Conservation (phyloP, 2,888 invertebrate genomes). For the Diarsia brunnea region DNA sequence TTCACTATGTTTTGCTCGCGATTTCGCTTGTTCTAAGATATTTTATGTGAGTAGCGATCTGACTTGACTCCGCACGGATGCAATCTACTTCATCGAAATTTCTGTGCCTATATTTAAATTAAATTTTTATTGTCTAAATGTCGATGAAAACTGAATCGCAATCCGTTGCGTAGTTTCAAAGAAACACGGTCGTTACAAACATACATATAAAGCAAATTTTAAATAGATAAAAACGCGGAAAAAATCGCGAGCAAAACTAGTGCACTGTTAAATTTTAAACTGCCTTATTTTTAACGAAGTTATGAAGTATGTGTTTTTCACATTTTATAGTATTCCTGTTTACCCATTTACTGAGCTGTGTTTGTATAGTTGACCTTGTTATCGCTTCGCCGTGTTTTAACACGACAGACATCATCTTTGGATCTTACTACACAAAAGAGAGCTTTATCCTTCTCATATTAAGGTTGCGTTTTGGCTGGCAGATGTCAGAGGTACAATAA, state of each 20-base stretch:
- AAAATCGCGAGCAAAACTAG: slow-evolving; percentile 8
- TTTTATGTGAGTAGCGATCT: not conserved
- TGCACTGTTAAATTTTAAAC: slow-evolving; percentile 27
- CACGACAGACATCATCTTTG: too few species aligned
- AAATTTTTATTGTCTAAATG: not conserved
- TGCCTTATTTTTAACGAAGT: slow-evolving; percentile 46
- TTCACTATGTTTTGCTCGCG: slow-evolving; percentile 9
- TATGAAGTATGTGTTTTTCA: slow-evolving; percentile 33
- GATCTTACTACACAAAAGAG: too few species aligned
- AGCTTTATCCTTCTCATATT: too few species aligned
- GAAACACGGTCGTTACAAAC: not conserved
- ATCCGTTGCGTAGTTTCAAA: not conserved
- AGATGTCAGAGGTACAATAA: too few species aligned
- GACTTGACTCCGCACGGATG: not conserved
- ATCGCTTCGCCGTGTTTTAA: not conserved
- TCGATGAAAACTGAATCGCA: not conserved
- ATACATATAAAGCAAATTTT: not conserved
- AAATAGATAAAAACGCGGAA: not conserved
- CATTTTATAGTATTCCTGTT: slow-evolving; percentile 18
- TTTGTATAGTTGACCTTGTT: not conserved
- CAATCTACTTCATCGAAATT: not conserved
- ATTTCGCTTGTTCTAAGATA: not conserved
- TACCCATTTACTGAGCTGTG: not conserved
- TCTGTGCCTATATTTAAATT: not conserved
- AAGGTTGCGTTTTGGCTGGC: too few species aligned